These are phyloP conservation scores for Drosophila truncata DNA, from an alignment of 1,140 invertebrate species.

Conservation along the genomic window DNA sequence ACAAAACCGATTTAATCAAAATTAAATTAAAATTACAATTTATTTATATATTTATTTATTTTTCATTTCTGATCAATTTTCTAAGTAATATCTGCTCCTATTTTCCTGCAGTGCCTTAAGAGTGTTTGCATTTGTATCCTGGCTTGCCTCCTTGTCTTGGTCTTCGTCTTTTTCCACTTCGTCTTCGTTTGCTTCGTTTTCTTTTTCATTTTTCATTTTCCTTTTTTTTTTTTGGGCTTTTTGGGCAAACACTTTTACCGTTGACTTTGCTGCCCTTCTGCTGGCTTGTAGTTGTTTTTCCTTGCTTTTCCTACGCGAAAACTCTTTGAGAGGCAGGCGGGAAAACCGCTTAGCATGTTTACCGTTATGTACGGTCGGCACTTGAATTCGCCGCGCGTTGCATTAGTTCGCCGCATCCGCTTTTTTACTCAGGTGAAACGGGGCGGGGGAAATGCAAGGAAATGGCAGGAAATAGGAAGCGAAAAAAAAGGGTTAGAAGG, in stretches of 20 bases:
- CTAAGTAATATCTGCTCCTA: neutral
- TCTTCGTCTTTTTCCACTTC: slow-evolving; percentile 22
- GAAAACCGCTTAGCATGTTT: slow-evolving; percentile 82
- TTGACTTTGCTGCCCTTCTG: slow-evolving; percentile 63
- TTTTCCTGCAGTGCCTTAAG: slow-evolving; percentile 15
- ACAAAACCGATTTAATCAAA: too few relatives aligned
- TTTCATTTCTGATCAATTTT: neutral
- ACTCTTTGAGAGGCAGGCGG: slow-evolving; percentile 27
- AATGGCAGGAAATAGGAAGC: slow-evolving; percentile 10
- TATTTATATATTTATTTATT: too few relatives aligned
- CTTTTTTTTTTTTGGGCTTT: slow-evolving; percentile 35
- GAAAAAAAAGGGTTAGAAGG: slow-evolving; percentile 8
- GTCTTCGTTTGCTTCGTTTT: slow-evolving; percentile 17
- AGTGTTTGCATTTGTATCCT: slow-evolving; percentile 79
- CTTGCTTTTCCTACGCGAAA: slow-evolving; percentile 10
- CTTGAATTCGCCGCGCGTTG: slow-evolving; percentile 82
- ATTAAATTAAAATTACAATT: too few relatives aligned
- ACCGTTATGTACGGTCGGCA: slow-evolving; percentile 74
- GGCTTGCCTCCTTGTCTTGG: slow-evolving; percentile 20
- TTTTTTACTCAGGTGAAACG: slow-evolving; percentile 26
- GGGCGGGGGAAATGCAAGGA: slow-evolving; percentile 27
- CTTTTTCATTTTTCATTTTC: slow-evolving; percentile 25
- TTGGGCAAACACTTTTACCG: slow-evolving; percentile 69
- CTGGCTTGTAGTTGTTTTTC: slow-evolving; percentile 14
- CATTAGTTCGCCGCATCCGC: slow-evolving; percentile 67